Evolutionary conservation across 37 sponge, comb jelly and placozoan genomes (phyloP).

Genomic region (Haliclona indistincta): DNA sequence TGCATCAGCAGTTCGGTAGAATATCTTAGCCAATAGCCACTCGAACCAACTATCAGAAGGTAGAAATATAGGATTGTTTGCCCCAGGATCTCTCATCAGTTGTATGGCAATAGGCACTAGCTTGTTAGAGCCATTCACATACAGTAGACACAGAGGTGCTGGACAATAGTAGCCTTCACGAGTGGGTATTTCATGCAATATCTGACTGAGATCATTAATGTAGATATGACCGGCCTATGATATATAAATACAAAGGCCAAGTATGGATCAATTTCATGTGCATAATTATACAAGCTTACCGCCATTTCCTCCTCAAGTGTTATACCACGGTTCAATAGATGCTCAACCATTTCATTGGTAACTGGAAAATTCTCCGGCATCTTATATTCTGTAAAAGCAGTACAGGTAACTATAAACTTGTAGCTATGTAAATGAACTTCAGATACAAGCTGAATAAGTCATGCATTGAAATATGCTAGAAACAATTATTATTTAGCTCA

Average conservation of each 20-base stretch:
- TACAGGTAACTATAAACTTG: too few relatives aligned
- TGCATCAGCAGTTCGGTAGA: constrained; percentile 38
- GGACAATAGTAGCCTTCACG: constrained; percentile 40
- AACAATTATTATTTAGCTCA: too few relatives aligned
- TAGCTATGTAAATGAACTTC: too few relatives aligned
- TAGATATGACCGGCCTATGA: constrained; percentile 69
- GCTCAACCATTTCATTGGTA: constrained; percentile 56
- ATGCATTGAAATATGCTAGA: too few relatives aligned
- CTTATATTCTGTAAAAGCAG: too few relatives aligned
- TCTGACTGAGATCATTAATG: constrained; percentile 46
- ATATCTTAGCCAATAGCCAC: constrained; percentile 77
- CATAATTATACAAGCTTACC: constrained; percentile 66
- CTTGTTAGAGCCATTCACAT: constrained; percentile 28
- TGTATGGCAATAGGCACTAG: constrained; percentile 78
- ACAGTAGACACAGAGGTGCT: constrained; percentile 66
- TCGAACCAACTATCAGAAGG: constrained; percentile 63
- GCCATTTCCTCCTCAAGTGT: constrained; percentile 59
- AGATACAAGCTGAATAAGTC: too few relatives aligned
- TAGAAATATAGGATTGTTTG: constrained; percentile 64
- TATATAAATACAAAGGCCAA: constrained; percentile 17
- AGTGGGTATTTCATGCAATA: constrained; percentile 40
- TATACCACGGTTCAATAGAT: constrained; percentile 23
- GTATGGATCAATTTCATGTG: constrained; percentile 7
- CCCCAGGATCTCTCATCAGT: constrained; percentile 46
- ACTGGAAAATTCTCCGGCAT: constrained; percentile 66